Base-by-base conservation (phyloP, 2,888 invertebrate genomes). In the Oscheius sp. region DNA sequence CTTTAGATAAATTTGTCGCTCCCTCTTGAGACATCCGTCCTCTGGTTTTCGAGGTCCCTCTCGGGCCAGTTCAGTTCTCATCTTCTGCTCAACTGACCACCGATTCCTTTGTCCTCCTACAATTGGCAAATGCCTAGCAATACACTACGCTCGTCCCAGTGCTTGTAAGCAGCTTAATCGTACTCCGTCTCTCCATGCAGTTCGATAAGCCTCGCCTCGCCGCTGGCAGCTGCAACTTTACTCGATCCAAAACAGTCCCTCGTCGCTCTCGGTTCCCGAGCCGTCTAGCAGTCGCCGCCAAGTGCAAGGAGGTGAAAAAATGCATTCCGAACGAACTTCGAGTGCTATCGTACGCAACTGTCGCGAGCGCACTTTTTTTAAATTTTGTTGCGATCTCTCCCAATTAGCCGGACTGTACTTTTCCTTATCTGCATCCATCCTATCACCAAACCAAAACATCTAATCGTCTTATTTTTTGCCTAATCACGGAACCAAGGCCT, bases 101-200 rank as follows among this genome's bases (percentile, higher is more conserved):
- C 1, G 13, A 13, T 50, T 50, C 13, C 50, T 50, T 50, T 50
- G 10, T 50, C 13, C 13, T 50, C 9, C 13, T 13, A 11, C 50
- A 50, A 50, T 21, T 21, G 21, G 21, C 21, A 21, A 21, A 21
- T 21, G 21, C 21, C 21, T 21, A 21, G 21, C 21, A 21, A 21
- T 21, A 50, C 10, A 50, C 35, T 60, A 11, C n/a, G 29, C 58
- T 13, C 32, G n/a, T n/a, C n/a, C 13, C 32, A 5, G 47, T 63
- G 21, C 68, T 68, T 68, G 68, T 68, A 68, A 68, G 68, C 68
- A 68, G 68, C 68, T 68, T 68, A 68, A 68, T 68, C 55, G 68
- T 55, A 55, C 68, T 51, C 35, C 48, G 48, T 32, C 33, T 9
- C 13, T 48, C 48, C 10, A 9, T 50, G 50, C n/a, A 4, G 11